Conservation (phyloP, 2,797 vertebrate genomes). For the Crocodylus rhombifer region DNA sequence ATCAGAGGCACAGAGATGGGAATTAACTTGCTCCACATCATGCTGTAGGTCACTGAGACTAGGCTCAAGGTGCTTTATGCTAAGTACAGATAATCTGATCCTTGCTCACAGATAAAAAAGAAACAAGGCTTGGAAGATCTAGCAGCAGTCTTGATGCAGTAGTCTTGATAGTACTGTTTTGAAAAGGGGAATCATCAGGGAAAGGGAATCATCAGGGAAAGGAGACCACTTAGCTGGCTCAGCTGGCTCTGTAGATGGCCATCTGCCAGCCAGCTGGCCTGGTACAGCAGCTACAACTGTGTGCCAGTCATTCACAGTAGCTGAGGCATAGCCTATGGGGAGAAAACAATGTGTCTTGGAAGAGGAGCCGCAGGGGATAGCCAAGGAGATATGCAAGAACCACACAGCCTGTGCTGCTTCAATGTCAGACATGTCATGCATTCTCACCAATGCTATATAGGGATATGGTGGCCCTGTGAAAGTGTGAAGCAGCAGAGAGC, state of each 20-base stretch:
- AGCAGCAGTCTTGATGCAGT: neutral
- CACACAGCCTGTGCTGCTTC: neutral
- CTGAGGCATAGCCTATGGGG: neutral
- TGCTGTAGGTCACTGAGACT: no score
- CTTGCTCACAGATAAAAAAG: neutral
- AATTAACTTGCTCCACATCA: no score
- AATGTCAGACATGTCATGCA: neutral
- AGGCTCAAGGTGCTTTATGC: no score
- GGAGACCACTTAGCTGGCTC: neutral
- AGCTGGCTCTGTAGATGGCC: neutral
- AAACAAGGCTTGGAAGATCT: neutral
- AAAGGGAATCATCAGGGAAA: neutral
- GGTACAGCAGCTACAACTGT: fast-evolving
- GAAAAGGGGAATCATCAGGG: neutral
- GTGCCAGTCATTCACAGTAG: neutral
- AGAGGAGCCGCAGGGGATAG: neutral
- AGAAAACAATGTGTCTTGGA: neutral
- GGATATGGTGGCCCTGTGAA: neutral
- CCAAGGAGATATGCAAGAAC: neutral
- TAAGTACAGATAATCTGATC: neutral
- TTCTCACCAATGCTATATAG: neutral
- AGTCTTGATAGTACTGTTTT: neutral
- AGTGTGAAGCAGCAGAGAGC: neutral
- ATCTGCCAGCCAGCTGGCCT: neutral
- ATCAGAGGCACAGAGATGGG: no score